Evolutionary conservation across 1,140 invertebrate genomes (phyloP).

Genomic region (Zaprionus ghesquierei): DNA sequence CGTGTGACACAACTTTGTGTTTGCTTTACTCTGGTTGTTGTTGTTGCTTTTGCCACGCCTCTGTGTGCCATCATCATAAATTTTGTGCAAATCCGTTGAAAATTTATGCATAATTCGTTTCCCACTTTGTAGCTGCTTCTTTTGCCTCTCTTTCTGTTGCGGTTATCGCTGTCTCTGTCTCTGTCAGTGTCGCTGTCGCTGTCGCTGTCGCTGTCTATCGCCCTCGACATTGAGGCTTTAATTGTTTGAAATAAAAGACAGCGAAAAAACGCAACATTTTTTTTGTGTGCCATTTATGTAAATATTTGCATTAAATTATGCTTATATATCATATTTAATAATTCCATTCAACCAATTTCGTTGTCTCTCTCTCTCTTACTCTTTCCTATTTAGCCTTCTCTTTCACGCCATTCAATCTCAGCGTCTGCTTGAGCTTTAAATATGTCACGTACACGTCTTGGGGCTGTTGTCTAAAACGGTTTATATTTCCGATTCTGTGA

Average conservation of each 20-base stretch:
- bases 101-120: conserved; percentile 57
- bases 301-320: conserved; percentile 58
- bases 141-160: conserved; percentile 12
- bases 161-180: background rate
- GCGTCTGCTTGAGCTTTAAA: conserved; percentile 19
- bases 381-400: background rate
- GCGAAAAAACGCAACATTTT: conserved; percentile 10
- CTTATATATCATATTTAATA: conserved; percentile 59
- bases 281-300: conserved; percentile 36
- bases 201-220: conserved; percentile 4
- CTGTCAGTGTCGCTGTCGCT: background rate
- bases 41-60: conserved; percentile 24
- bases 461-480: conserved; percentile 31
- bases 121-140: conserved; percentile 28
- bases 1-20: conserved; percentile 17
- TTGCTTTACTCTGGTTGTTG: conserved; percentile 1
- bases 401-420: background rate
- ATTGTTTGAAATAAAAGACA: conserved; percentile 44
- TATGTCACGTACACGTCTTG: conserved; percentile 50
- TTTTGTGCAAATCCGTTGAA: conserved; percentile 60
- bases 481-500: conserved; percentile 59
- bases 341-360: conserved; percentile 28
- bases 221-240: conserved; percentile 68
- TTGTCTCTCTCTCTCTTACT: background rate
- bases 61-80: conserved; percentile 41